A percentile compares a stretch with the other conserved stretches of the same genome.
Evolutionary conservation across 2,113 vertebrate genomes (phyloP).

Genomic region (Variabilichromis moorii): DNA sequence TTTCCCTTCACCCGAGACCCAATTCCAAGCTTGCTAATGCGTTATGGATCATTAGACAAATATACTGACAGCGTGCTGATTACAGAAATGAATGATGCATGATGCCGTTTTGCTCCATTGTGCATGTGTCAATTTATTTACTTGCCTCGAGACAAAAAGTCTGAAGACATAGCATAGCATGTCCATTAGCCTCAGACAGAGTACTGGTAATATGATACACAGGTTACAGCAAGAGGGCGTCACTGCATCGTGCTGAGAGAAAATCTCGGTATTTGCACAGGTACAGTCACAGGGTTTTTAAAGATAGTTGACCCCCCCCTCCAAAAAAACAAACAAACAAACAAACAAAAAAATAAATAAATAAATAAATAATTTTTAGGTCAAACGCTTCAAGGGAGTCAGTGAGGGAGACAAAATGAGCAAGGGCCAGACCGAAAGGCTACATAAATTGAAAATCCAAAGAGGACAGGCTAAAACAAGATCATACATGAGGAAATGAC

Average conservation of each 20-base stretch:
- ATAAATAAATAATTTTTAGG: background rate
- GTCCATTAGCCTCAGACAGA: slow-evolving; percentile 24
- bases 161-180: background rate
- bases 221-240: background rate
- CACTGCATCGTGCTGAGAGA: background rate
- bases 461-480: background rate
- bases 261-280: background rate
- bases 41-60: slow-evolving; percentile 55
- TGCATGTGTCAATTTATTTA: background rate
- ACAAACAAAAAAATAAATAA: background rate
- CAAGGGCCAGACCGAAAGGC: background rate
- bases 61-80: slow-evolving; percentile 31
- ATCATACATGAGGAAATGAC: background rate
- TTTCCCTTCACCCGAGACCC: slow-evolving; percentile 8
- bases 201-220: slow-evolving; percentile 21
- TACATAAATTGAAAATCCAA: background rate
- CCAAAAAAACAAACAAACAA: background rate
- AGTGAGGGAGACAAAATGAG: background rate
- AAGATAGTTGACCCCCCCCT: background rate
- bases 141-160: background rate
- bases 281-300: background rate
- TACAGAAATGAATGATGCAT: slow-evolving; percentile 44
- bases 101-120: background rate
- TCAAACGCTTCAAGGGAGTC: background rate
- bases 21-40: slow-evolving; percentile 30